Evolutionary conservation across 2,888 invertebrate genomes (phyloP).

Genomic region (Cataglyphis albicans): DNA sequence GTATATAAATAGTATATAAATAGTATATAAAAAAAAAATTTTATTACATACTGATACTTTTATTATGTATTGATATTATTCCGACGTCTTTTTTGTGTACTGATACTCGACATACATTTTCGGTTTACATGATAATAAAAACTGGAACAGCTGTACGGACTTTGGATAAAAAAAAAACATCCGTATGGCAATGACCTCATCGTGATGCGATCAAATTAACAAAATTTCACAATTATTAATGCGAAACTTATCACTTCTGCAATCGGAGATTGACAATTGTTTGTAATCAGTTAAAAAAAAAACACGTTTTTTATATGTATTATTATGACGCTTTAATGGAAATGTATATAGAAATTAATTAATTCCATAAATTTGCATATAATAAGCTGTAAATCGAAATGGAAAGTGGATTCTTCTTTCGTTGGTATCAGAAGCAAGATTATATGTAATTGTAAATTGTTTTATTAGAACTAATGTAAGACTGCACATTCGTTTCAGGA

Average conservation of each 20-base stretch:
- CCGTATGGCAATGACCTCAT: constrained; percentile 17
- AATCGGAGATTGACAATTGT: neutral
- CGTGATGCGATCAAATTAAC: constrained; percentile 19
- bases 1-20: too few species aligned
- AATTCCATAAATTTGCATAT: neutral
- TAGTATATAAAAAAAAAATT: neutral
- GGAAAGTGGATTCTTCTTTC: neutral
- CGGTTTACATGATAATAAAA: constrained; percentile 23
- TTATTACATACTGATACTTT: neutral
- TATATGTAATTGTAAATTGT: neutral
- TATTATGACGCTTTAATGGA: neutral
- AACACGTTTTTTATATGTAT: neutral
- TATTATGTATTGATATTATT: neutral
- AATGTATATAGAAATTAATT: neutral
- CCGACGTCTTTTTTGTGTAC: neutral
- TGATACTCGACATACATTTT: constrained; percentile 4
- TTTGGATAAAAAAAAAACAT: constrained; percentile 18
- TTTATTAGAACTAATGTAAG: neutral
- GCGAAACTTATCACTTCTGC: neutral
- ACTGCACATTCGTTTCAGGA: neutral
- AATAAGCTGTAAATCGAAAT: neutral
- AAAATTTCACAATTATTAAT: neutral
- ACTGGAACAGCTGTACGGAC: constrained; percentile 10
- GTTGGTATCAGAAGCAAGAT: neutral
- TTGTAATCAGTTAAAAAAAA: neutral